Conservation (phyloP, 2,888 invertebrate species). For the Gonocerus acuteangulatus region DNA sequence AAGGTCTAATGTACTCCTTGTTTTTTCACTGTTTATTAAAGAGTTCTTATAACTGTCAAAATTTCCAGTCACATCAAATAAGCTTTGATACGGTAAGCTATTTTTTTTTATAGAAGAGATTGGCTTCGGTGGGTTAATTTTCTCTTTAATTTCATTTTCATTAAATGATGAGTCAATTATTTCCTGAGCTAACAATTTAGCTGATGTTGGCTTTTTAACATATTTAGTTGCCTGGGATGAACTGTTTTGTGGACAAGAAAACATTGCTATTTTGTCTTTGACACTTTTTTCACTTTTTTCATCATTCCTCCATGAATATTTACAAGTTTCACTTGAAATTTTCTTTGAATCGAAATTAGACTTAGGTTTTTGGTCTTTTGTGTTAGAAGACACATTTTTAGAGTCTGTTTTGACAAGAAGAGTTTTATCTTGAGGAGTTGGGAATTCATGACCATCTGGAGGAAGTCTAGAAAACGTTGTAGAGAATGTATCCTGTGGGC, state of each 20-base stretch:
- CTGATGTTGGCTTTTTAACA: background rate
- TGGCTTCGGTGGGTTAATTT: background rate
- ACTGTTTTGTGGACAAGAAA: constrained; percentile 51
- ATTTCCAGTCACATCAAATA: constrained; percentile 29
- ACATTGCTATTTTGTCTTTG: constrained; percentile 80
- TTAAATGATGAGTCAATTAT: background rate
- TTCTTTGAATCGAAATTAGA: constrained; percentile 4
- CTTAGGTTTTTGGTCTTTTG: background rate
- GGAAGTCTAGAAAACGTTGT: constrained; percentile 59
- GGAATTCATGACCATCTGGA: constrained; percentile 76
- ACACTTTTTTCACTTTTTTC: constrained; percentile 74
- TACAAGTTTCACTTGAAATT: constrained; percentile 4
- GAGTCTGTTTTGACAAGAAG: background rate
- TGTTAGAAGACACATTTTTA: background rate
- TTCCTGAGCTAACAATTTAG: background rate
- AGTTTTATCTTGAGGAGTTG: constrained; percentile 54
- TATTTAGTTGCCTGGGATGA: constrained; percentile 37
- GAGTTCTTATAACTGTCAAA: constrained; percentile 15
- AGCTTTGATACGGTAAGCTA: constrained; percentile 26
- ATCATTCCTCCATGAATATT: constrained; percentile 51
- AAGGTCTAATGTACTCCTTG: constrained; percentile 37
- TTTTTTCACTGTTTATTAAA: constrained; percentile 23
- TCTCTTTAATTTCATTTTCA: constrained; percentile 1
- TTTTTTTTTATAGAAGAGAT: constrained; percentile 30
- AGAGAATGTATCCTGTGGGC: constrained; percentile 35